phyloP scores from a whole-genome alignment of 1,140 invertebrate genomes.

The Eupristina koningsbergeri region DNA sequence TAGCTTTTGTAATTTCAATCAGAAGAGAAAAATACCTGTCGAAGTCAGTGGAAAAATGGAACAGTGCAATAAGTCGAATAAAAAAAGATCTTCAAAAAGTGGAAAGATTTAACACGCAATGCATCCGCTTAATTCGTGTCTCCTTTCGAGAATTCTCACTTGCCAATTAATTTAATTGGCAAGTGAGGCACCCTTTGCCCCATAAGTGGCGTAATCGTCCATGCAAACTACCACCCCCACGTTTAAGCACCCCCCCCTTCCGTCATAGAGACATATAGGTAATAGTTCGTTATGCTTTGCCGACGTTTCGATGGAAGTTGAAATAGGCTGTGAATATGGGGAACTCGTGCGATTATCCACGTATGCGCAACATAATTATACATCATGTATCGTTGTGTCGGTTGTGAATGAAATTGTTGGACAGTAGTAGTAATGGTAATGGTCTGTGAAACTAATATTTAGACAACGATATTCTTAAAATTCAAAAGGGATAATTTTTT shows the following conservation, averaged over 20 bases:
- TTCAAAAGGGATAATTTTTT: too few relatives aligned
- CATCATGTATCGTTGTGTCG: background rate
- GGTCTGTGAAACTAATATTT: too few relatives aligned
- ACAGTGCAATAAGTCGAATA: too few relatives aligned
- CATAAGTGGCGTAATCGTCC: background rate
- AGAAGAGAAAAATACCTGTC: too few relatives aligned
- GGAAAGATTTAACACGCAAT: background rate
- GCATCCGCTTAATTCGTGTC: background rate
- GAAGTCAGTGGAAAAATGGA: too few relatives aligned
- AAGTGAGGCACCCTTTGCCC: background rate
- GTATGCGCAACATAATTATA: background rate
- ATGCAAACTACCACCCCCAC: background rate
- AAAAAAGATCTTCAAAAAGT: too few relatives aligned
- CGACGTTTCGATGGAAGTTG: background rate
- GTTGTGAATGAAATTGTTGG: too few relatives aligned
- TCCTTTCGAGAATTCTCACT: background rate
- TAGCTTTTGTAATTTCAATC: too few relatives aligned
- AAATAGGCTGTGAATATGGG: too few relatives aligned
- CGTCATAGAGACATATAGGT: background rate
- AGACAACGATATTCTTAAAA: too few relatives aligned
- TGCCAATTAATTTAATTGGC: slow-evolving; percentile 21
- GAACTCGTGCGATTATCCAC: too few relatives aligned
- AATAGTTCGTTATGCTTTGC: background rate
- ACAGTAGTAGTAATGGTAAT: too few relatives aligned
- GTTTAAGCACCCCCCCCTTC: background rate